These are phyloP conservation scores for Anadara kagoshimensis DNA, from an alignment of 1,140 invertebrate species.

Conservation along the genomic window DNA sequence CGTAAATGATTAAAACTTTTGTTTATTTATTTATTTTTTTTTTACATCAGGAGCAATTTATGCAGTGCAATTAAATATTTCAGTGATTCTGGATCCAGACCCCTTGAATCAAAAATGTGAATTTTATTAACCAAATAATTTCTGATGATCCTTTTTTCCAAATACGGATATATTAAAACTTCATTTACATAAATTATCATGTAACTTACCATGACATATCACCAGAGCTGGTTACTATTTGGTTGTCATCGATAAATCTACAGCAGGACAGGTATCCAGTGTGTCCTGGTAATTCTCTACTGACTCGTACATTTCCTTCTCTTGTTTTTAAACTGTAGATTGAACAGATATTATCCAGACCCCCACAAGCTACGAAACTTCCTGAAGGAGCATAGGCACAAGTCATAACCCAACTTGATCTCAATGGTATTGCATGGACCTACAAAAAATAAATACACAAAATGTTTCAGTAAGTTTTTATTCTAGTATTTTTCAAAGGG, in stretches of 20 bases:
- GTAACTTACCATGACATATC: conserved; percentile 97
- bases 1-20: too few relatives aligned
- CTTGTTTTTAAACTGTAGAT: conserved; percentile 94
- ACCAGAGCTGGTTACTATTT: conserved; percentile 98
- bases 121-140: too few relatives aligned
- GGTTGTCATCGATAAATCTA: conserved; percentile 98
- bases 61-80: too few relatives aligned
- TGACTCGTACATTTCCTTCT: conserved; percentile 96
- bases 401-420: conserved; percentile 99
- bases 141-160: too few relatives aligned
- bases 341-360: conserved; percentile 98
- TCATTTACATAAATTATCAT: too few relatives aligned
- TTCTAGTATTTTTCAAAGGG: too few relatives aligned
- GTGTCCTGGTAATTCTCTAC: conserved; percentile 95
- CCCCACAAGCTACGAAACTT: conserved; percentile 97
- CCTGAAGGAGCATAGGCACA: conserved; percentile 99
- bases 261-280: conserved; percentile 99
- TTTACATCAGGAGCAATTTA: too few relatives aligned
- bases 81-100: too few relatives aligned
- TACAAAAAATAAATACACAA: conserved; percentile 56
- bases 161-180: too few relatives aligned
- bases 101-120: too few relatives aligned
- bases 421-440: conserved; percentile 96
- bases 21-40: too few relatives aligned
- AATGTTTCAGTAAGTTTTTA: too few relatives aligned